phyloP scores from a whole-genome alignment of 2,113 vertebrate genomes.

The Aleadryas rufinucha region DNA sequence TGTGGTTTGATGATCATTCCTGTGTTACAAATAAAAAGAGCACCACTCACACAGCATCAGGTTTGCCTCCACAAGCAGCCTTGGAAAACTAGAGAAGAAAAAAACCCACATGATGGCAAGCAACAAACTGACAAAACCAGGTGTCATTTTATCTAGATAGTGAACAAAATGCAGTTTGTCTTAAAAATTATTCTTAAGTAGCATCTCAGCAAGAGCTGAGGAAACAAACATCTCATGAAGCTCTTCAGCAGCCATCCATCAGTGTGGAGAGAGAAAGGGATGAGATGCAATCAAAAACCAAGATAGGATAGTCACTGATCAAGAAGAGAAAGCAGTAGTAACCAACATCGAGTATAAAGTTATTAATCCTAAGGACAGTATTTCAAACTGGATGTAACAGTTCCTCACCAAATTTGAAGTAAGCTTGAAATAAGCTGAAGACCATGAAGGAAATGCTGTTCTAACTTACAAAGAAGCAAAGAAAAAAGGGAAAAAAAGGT shows the following conservation, averaged over 20 bases:
- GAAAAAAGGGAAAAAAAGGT: background rate
- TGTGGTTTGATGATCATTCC: background rate
- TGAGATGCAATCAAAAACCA: rapidly evolving
- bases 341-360: background rate
- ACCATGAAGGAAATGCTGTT: background rate
- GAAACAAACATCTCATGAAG: background rate
- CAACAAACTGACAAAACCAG: background rate
- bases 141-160: background rate
- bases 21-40: background rate
- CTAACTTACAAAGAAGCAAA: background rate
- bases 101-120: background rate
- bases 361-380: background rate
- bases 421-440: background rate
- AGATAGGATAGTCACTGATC: background rate
- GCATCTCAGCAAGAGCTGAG: background rate
- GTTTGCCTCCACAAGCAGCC: background rate
- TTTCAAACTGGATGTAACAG: background rate
- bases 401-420: background rate
- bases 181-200: background rate
- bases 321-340: background rate
- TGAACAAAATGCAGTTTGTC: background rate
- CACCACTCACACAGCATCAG: background rate
- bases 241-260: background rate
- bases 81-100: background rate
- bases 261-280: background rate